Evolutionary conservation across 1,140 invertebrate species (phyloP).

Genomic region (Xylocopa sonorina): DNA sequence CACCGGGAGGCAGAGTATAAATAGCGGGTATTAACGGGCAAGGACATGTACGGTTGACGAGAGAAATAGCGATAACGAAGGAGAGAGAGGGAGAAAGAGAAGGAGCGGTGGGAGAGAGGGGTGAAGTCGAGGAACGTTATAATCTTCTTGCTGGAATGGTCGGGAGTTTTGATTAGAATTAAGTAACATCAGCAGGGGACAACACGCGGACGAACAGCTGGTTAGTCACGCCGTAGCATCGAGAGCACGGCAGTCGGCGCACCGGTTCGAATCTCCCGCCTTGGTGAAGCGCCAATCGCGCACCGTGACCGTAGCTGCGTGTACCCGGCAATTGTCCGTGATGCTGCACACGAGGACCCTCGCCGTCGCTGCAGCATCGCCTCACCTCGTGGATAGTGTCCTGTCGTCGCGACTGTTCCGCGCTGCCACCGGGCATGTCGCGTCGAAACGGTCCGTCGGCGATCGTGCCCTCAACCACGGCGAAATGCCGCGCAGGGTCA

Average conservation of each 20-base stretch:
- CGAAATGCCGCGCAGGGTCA: constrained; percentile 69
- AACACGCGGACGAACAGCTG: not conserved
- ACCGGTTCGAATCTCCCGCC: constrained; percentile 57
- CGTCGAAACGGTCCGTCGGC: not conserved
- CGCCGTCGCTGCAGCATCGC: constrained; percentile 47
- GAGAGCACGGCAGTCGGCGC: not conserved
- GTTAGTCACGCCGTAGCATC: not conserved
- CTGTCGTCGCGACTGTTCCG: not conserved
- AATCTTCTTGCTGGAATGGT: not conserved
- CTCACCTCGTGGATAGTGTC: constrained; percentile 13
- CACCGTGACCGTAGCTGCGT: constrained; percentile 13
- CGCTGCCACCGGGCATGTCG: not conserved
- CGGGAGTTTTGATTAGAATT: not conserved
- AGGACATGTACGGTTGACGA: not conserved
- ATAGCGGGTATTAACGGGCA: not conserved
- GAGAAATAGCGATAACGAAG: not conserved
- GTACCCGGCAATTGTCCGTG: constrained; percentile 61
- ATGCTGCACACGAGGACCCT: constrained; percentile 64
- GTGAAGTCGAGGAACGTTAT: not conserved
- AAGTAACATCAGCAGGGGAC: not conserved
- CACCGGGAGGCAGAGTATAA: constrained; percentile 13
- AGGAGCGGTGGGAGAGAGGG: not conserved
- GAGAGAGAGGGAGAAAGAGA: no score
- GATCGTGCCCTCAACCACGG: constrained; percentile 48
- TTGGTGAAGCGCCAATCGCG: constrained; percentile 58